Percentiles rank a stretch among this genome's conserved stretches.
Conservation (phyloP, 2,113 vertebrate genomes). For the Oenanthe oenanthe region DNA sequence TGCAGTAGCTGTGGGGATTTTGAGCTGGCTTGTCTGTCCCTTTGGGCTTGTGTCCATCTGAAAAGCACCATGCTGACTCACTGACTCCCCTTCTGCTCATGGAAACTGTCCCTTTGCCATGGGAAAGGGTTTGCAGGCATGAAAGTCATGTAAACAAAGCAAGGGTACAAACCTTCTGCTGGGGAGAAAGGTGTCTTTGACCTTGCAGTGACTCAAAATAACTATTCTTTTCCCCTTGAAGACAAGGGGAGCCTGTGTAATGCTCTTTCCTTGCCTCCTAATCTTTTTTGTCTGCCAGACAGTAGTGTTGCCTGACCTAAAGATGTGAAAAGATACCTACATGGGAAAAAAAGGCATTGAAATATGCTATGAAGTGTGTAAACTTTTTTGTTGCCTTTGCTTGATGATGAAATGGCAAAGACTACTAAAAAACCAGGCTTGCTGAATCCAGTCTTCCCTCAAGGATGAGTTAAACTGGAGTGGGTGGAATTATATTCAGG, state of each 20-base stretch:
- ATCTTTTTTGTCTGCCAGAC: background rate
- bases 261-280: background rate
- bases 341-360: background rate
- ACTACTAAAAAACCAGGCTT: background rate
- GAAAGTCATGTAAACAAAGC: background rate
- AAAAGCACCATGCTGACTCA: background rate
- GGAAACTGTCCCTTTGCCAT: background rate
- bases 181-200: background rate
- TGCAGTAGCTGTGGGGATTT: background rate
- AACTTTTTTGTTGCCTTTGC: constrained; percentile 5
- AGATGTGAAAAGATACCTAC: background rate
- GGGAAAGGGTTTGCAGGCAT: background rate
- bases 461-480: background rate
- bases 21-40: background rate
- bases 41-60: background rate
- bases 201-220: background rate
- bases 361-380: background rate
- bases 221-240: background rate
- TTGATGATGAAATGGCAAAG: background rate
- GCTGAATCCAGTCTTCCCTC: background rate
- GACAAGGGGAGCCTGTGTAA: background rate
- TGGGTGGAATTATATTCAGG: background rate
- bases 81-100: background rate
- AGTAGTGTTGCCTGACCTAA: background rate
- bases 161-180: background rate